Evolutionary conservation across 2,113 vertebrate genomes (phyloP).

Genomic region (Cacatua alba): DNA sequence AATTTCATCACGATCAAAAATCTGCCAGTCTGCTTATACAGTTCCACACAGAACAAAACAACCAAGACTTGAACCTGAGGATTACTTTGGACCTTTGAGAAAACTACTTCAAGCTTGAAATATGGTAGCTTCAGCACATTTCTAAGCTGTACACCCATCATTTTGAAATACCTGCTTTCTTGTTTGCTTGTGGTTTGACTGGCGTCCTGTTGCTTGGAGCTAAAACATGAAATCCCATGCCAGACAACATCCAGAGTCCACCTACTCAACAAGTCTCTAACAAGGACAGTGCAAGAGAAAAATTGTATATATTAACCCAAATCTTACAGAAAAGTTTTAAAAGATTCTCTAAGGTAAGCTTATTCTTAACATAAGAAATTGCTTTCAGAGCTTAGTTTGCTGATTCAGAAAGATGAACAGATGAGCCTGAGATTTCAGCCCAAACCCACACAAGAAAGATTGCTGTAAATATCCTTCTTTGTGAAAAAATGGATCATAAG

Average conservation of each 20-base stretch:
- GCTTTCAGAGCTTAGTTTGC: not conserved
- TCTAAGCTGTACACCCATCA: not conserved
- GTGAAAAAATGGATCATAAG: not conserved
- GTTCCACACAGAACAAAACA: no score
- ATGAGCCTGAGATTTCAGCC: not conserved
- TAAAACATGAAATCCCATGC: not conserved
- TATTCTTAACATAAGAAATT: not conserved
- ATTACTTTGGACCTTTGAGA: not conserved
- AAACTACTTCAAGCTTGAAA: not conserved
- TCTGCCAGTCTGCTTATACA: no score
- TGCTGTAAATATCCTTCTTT: not conserved
- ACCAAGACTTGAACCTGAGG: not conserved
- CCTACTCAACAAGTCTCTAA: not conserved
- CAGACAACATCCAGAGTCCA: not conserved
- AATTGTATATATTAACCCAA: not conserved
- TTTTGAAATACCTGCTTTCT: not conserved
- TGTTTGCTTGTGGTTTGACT: not conserved
- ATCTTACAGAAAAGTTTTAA: not conserved
- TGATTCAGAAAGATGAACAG: not conserved
- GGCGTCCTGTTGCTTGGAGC: not conserved
- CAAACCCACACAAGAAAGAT: not conserved
- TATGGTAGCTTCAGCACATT: not conserved
- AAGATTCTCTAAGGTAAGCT: not conserved
- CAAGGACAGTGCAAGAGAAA: not conserved
- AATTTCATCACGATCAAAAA: no score